Evolutionary conservation across 1,140 invertebrate species (phyloP).

Genomic region (Druon quercuslanigerum): DNA sequence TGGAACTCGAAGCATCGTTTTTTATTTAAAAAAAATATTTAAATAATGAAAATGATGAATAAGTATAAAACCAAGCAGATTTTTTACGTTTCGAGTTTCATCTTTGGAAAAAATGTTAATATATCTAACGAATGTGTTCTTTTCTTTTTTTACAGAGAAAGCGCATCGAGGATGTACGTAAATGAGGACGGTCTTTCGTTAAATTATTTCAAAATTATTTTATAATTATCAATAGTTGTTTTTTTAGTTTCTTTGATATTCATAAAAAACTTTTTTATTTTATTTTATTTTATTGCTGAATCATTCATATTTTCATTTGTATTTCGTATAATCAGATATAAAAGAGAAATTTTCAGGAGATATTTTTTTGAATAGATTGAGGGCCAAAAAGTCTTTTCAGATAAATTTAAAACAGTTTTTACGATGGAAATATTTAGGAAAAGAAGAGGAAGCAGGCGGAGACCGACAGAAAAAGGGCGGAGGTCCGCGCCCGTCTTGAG

Average conservation of each 20-base stretch:
- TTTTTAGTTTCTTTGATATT: no score
- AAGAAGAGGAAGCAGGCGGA: slow-evolving; percentile 96
- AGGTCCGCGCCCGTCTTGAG: slow-evolving; percentile 96
- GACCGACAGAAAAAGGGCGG: slow-evolving; percentile 95
- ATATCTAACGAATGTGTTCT: slow-evolving; percentile 47
- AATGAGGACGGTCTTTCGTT: slow-evolving; percentile 48
- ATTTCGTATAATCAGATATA: no score
- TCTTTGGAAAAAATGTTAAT: background rate
- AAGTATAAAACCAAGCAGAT: background rate
- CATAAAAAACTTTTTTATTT: no score
- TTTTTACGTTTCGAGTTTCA: slow-evolving; percentile 37
- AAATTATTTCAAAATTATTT: no score
- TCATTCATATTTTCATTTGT: no score
- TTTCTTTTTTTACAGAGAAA: slow-evolving; percentile 77
- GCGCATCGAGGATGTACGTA: slow-evolving; percentile 79
- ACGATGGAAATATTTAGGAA: slow-evolving; percentile 78
- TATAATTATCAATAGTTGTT: no score
- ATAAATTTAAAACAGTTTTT: slow-evolving; percentile 53
- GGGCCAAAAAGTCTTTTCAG: background rate
- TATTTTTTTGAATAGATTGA: background rate
- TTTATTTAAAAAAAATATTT: background rate
- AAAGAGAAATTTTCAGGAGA: no score
- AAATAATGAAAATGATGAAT: background rate
- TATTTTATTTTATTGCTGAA: no score
- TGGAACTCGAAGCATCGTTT: background rate